Conservation (phyloP, 1,140 invertebrate species). For the Drosophila lacteicornis region DNA sequence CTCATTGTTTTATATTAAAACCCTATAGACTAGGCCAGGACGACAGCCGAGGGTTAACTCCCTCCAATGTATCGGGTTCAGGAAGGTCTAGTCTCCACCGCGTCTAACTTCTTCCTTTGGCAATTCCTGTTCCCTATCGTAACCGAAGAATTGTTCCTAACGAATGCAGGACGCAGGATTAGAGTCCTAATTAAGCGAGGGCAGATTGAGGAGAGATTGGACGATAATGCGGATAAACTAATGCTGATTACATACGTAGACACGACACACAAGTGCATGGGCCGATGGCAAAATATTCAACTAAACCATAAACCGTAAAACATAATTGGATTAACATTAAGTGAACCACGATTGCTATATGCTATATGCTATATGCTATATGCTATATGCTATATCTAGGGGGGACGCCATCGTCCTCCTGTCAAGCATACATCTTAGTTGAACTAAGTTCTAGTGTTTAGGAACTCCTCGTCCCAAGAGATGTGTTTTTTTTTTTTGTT, state of each 20-base stretch:
- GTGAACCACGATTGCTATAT: slow-evolving; percentile 18
- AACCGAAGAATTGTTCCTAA: slow-evolving; percentile 27
- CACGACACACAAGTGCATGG: slow-evolving; percentile 29
- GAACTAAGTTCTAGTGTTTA: slow-evolving; percentile 57
- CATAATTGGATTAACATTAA: slow-evolving; percentile 29
- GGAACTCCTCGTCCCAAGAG: background rate
- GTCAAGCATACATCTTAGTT: slow-evolving; percentile 57
- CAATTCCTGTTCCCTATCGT: background rate
- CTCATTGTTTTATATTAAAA: slow-evolving; percentile 82
- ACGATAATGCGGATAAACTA: slow-evolving; percentile 14
- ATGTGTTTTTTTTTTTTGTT: background rate
- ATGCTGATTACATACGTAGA: slow-evolving; percentile 16
- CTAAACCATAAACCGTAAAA: slow-evolving; percentile 28
- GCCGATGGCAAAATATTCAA: slow-evolving; percentile 43
- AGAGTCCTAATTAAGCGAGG: background rate
- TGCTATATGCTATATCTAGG: background rate
- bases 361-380: background rate
- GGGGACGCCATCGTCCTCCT: slow-evolving; percentile 4
- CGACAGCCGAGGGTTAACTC: slow-evolving; percentile 1
- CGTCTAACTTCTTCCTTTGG: slow-evolving; percentile 9
- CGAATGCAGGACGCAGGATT: slow-evolving; percentile 3
- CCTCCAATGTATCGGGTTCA: too few species aligned
- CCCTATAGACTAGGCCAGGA: slow-evolving; percentile 60
- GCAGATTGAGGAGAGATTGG: background rate
- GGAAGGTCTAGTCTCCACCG: background rate